Evolutionary conservation across 2,888 invertebrate genomes (phyloP), one percentile per base, ranked within the genome.

Genomic region (Cremastobaeus sp.): DNA sequence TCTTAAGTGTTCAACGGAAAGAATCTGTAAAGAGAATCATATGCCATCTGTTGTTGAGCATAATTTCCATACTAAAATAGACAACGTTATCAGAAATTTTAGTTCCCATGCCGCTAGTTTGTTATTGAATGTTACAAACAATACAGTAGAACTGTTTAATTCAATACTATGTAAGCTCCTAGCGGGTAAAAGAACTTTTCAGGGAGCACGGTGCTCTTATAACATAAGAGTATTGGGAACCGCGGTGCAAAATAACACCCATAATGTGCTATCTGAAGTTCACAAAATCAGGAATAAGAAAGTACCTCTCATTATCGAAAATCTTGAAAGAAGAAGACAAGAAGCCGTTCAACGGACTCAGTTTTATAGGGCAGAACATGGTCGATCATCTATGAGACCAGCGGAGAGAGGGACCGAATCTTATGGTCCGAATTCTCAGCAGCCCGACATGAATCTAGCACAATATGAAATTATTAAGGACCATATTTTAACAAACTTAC

Each of bases 121-220:
- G 14, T 11, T 74, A 4, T 20, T 25, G 6, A 55, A 66, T 30
- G 35, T 54, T 3, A 74, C 65, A 6, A 70, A 41, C 28, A 74
- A 74, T 30, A 3, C 3, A 2, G 65, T 32, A 8, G 55, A 74
- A 48, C 25, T 37, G 1, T 74, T 21, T 25, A 74, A 65, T 37
- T 32, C 66, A 0, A 48, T 69, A 3, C 17, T 74, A 1, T 66
- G 66, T 11, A 66, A 70, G n/a, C n/a, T n/a, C n/a, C n/a, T n/a
- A 17, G 6, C 14, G 0, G 74, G 70, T 1, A 74, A 74, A 43
- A 21, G 74, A 14, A 32, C 66, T 0, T 35, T 54, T 21, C 66
- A 43, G 25, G 20, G 34, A 18, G 35, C 48, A 2, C 20, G 41
- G 3, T 32, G 41, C 15, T 43, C 41, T 3, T 59, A 70, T 18